Percentiles rank a stretch among this genome's conserved stretches.
Evolutionary conservation across 2,113 vertebrate genomes (phyloP).

Genomic region (Clupea harengus): DNA sequence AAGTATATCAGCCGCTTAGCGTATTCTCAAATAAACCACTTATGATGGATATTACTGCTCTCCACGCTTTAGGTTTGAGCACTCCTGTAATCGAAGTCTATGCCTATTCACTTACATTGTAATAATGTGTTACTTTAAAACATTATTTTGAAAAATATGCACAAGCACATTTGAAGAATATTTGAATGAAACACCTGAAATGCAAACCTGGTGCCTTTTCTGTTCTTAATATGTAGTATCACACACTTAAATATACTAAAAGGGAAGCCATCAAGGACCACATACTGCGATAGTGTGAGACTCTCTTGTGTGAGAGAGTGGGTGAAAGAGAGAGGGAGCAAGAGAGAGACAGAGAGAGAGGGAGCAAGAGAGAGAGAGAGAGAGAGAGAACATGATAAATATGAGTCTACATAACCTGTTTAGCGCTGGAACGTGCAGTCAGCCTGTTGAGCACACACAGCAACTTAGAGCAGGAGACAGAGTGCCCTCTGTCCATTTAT

Average conservation of each 20-base stretch:
- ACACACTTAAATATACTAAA: background rate
- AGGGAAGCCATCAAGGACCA: background rate
- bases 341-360: background rate
- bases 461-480: slow-evolving; percentile 46
- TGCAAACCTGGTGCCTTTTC: background rate
- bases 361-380: background rate
- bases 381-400: slow-evolving; percentile 46
- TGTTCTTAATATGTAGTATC: background rate
- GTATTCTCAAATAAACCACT: too few species aligned
- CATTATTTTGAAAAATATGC: too few species aligned
- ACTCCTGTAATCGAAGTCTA: too few species aligned
- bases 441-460: slow-evolving; percentile 36
- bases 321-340: background rate
- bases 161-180: background rate
- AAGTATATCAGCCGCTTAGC: too few species aligned
- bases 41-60: too few species aligned
- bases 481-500: slow-evolving; percentile 55
- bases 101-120: too few species aligned
- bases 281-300: background rate
- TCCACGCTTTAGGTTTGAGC: too few species aligned
- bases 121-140: too few species aligned
- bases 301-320: background rate
- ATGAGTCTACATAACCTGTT: slow-evolving; percentile 30
- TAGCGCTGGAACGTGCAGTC: slow-evolving; percentile 31
- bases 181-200: background rate